Conservation (phyloP, 2,113 vertebrate genomes). For the Corythoichthys intestinalis region DNA sequence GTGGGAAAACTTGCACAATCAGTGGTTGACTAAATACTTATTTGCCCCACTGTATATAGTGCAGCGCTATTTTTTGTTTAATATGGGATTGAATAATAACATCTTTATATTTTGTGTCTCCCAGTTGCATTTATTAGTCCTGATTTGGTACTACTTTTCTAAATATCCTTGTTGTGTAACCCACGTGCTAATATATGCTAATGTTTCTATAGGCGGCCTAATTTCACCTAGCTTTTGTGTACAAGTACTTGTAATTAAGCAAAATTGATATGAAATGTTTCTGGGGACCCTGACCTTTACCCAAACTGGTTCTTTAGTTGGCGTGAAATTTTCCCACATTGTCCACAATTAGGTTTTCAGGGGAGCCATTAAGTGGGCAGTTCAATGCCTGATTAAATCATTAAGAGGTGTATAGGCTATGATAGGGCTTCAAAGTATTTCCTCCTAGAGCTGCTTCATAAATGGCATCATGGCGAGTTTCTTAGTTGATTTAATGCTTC, state of each 20-base stretch:
- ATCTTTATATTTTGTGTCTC: not conserved
- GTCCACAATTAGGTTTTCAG: not conserved
- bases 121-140: not conserved
- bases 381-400: not conserved
- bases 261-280: not conserved
- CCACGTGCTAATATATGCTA: constrained; percentile 11
- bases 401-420: not conserved
- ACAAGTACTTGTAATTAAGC: not conserved
- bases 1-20: no score
- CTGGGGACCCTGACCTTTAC: not conserved
- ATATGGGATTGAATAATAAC: not conserved
- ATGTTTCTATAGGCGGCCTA: not conserved
- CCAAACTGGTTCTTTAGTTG: not conserved
- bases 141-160: not conserved
- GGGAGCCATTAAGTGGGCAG: not conserved
- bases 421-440: not conserved
- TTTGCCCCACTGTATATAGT: no score
- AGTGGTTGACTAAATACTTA: no score
- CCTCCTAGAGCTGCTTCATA: not conserved
- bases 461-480: not conserved
- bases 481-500: constrained; percentile 46
- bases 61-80: not conserved
- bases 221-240: not conserved
- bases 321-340: not conserved
- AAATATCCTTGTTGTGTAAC: constrained; percentile 14